These are phyloP conservation scores for Darevskia nairensis DNA, from an alignment of 2,797 vertebrate genomes.

Conservation along the genomic window DNA sequence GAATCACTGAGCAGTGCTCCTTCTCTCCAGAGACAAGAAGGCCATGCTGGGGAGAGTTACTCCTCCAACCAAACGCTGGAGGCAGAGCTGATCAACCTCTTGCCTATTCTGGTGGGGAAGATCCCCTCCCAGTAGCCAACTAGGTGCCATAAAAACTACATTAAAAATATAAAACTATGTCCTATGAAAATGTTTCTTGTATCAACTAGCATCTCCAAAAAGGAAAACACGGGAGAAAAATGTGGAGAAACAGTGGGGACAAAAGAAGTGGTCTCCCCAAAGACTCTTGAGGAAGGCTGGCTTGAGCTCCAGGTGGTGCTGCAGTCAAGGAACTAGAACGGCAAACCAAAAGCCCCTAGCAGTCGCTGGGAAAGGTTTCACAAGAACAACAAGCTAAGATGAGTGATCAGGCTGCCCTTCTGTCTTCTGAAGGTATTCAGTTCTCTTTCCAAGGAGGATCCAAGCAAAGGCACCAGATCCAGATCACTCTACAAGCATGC, in stretches of 20 bases:
- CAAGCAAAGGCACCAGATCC: neutral
- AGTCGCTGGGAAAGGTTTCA: neutral
- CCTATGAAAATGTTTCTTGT: neutral
- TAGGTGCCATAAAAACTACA: neutral
- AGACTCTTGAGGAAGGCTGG: neutral
- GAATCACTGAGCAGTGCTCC: neutral
- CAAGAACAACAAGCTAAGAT: neutral
- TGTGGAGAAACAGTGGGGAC: neutral
- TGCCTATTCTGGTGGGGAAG: too few relatives aligned
- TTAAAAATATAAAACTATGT: neutral
- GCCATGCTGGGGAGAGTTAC: neutral
- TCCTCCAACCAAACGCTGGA: neutral
- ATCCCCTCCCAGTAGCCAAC: neutral
- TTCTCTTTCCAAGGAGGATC: neutral
- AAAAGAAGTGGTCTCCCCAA: neutral
- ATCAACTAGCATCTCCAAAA: conserved; percentile 5
- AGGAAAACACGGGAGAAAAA: neutral
- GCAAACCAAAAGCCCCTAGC: too few relatives aligned
- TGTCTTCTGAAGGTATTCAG: neutral
- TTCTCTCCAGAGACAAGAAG: neutral
- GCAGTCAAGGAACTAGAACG: neutral
- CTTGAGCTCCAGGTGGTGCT: neutral
- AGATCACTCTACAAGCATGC: neutral
- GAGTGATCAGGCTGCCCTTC: neutral
- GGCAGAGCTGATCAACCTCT: neutral